Base-by-base conservation (phyloP, 2,113 vertebrate genomes). In the Puntigrus tetrazona region DNA sequence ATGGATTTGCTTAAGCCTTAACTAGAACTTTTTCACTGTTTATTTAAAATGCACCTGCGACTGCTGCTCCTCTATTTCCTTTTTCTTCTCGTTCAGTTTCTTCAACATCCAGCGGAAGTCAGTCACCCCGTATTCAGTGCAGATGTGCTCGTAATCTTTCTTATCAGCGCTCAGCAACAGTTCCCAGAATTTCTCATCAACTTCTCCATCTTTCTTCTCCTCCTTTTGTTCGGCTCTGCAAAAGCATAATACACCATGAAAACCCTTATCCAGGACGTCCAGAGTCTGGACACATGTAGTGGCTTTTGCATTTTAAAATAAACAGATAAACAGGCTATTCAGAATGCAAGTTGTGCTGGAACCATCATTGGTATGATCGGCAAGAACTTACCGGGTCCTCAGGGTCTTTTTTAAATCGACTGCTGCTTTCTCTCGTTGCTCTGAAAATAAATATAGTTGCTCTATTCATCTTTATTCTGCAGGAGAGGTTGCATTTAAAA, bases 21-120 rank as follows among this genome's bases (percentile, higher is more conserved):
- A 43, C 31, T 16, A 6, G 13, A 22, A 34, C 14, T 4, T 52
- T 73, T 65, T 41, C 25, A 76, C 27, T 29, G 11, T 83, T 61
- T 2, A 22, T 31, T 84, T 25, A 13, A 20, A 75, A 59, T 79
- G 20, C 63, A 97, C 97, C 95, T 91, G 87, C 0, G 90, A 91
- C 77, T 96, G 93, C 75, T 94, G 91, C 81, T 85, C 89, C 77
- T 96, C 94, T 3, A 88, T 87, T 45, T 95, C 94, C 8, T 84
- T 87, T 87, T 91, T 96, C 84, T 96, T 92, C 87, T 95, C 92
- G 67, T 92, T 95, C 69, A 98, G 93, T 91, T 92, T 96, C 41
- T 89, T 97, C 86, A 98, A 90, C 95, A 98, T 96, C 85, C 96
- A 90, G 2, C 96, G 94, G 82, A 95, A 96, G 88, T 98, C 95